Evolutionary conservation across 2,797 vertebrate species (phyloP), one percentile per base, ranked within the genome.

Genomic region (Brachyrhaphis roseni): DNA sequence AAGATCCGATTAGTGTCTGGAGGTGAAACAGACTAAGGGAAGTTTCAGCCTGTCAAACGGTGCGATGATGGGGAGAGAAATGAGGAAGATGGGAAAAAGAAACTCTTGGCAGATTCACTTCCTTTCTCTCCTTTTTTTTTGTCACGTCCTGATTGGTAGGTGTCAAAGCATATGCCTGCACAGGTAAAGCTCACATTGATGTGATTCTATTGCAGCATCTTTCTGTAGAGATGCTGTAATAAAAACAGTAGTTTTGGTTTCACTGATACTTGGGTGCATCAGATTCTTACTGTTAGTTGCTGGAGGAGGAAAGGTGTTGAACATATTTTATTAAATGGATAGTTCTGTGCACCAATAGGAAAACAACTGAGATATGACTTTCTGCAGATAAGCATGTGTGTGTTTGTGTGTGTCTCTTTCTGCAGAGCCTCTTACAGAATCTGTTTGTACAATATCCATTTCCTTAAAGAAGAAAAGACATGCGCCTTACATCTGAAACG

Each of bases 51-150:
- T 72, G 53, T 87, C 79, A 82, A 84, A 81, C 78, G 47, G 49
- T 70, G 49, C 39, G 55, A 78, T 43, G 55, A 78, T 85, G 88
- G 39, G 4, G 78, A 87, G 78, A 86, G 78, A 82, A 88, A 90
- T 86, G 82, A 78, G 85, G 89, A 92, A 91, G 80, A 82, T 80
- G 31, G 64, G 87, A 87, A 76, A 90, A 91, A 86, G 75, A 90
- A 84, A 75, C 62, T 75, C 85, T 88, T 90, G 86, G 88, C 90
- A 92, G 84, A 92, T 92, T 93, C 90, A 91, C 88, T 92, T 92
- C 91, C 88, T 79, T 13, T 86, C 72, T 86, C 66, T 68, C 70
- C 76, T 77, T 64, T 0, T 72, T 43, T 34, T 66, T 66, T 23
- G 7, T 49, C 75, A 82, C 23, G 66, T 62, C 82, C 81, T 91